phyloP scores from a whole-genome alignment of 30 jellyfish, hydroid and myxozoan genomes.

The Aurelia sp. region DNA sequence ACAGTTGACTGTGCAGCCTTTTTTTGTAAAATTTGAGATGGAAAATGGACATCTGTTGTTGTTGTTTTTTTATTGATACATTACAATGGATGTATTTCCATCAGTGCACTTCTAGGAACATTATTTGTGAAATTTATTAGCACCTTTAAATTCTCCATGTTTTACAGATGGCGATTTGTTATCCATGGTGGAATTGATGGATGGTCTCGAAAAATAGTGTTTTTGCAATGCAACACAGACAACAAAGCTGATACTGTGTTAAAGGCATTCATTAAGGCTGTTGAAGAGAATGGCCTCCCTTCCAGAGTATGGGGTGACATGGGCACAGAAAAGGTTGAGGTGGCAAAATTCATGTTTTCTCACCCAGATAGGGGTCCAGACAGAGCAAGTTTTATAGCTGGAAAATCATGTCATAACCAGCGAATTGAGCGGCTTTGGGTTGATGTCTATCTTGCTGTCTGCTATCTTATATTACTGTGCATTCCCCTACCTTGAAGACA shows the following conservation, averaged over 20 bases:
- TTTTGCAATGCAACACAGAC: constrained; percentile 5
- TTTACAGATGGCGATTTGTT: background rate
- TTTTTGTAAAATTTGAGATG: too few relatives aligned
- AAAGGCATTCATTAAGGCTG: background rate
- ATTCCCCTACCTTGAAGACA: background rate
- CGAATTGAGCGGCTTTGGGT: constrained; percentile 34
- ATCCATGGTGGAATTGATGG: constrained; percentile 32
- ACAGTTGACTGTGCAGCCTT: too few relatives aligned
- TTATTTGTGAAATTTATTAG: too few relatives aligned
- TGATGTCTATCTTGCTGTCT: constrained; percentile 13
- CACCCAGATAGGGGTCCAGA: constrained; percentile 32
- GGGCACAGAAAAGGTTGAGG: constrained; percentile 38
- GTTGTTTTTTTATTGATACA: too few relatives aligned
- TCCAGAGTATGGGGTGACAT: constrained; percentile 56
- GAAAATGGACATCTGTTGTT: too few relatives aligned
- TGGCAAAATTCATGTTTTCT: constrained; percentile 37
- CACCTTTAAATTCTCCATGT: too few relatives aligned
- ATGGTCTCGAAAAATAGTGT: constrained; percentile 6
- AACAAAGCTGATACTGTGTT: constrained; percentile 21
- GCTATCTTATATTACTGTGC: background rate
- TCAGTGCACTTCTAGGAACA: background rate
- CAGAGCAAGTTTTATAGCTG: constrained; percentile 29
- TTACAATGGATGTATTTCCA: too few relatives aligned
- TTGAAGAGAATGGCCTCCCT: constrained; percentile 22
- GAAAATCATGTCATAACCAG: constrained; percentile 37